phyloP scores from a whole-genome alignment of 23 tunicate species.

The Clavelina lepadiformis region DNA sequence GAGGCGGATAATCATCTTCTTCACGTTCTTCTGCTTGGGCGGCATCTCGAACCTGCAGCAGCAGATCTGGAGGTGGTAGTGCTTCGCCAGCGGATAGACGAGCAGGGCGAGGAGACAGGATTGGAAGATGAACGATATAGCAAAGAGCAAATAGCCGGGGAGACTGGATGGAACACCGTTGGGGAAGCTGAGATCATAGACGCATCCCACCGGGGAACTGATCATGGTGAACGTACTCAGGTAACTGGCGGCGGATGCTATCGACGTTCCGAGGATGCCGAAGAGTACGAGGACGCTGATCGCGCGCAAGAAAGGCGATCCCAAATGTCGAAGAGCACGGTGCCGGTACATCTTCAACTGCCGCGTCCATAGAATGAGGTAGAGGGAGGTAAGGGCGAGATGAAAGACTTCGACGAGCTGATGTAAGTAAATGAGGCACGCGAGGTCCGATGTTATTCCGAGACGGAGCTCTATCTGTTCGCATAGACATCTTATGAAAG shows the following conservation, averaged over 20 bases:
- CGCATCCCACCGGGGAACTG: conserved; percentile 40
- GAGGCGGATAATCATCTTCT: conserved; percentile 38
- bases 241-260: conserved; percentile 26
- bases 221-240: conserved; percentile 25
- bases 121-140: conserved; percentile 35
- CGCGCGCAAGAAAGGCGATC: conserved; percentile 26
- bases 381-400: conserved; percentile 22
- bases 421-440: conserved; percentile 45
- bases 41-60: background rate
- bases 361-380: conserved; percentile 37
- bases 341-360: conserved; percentile 53
- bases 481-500: conserved; percentile 25
- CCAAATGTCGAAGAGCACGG: conserved; percentile 38
- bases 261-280: conserved; percentile 29
- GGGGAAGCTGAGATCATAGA: conserved; percentile 21
- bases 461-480: conserved; percentile 44
- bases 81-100: conserved; percentile 40
- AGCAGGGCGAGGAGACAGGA: conserved; percentile 32
- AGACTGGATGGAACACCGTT: conserved; percentile 26
- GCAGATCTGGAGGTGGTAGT: conserved; percentile 24
- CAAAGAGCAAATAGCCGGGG: conserved; percentile 37
- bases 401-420: conserved; percentile 40
- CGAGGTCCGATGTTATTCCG: conserved; percentile 24
- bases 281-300: conserved; percentile 23
- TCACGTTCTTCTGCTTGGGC: conserved; percentile 9